phyloP scores from a whole-genome alignment of 1,140 invertebrate genomes.

The Anagrus nilaparvatae region DNA sequence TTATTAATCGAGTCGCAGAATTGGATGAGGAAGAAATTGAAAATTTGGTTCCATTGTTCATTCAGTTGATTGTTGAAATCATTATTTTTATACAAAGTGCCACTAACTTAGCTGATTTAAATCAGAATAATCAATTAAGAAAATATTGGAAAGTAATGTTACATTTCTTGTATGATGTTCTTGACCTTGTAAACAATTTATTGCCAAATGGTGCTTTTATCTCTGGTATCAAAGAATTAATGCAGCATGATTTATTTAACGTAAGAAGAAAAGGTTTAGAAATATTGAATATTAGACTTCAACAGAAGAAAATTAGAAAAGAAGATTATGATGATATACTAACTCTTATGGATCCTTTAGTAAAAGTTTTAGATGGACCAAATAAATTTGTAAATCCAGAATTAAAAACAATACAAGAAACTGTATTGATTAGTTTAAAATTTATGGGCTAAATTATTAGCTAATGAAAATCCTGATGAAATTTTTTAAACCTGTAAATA shows the following conservation, averaged over 20 bases:
- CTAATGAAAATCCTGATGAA: conserved; percentile 47
- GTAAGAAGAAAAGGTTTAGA: conserved; percentile 76
- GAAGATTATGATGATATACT: conserved; percentile 41
- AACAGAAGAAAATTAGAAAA: conserved; percentile 52
- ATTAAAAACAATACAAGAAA: conserved; percentile 63
- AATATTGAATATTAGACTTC: conserved; percentile 68
- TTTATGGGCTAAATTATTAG: conserved; percentile 62
- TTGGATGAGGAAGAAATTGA: conserved; percentile 36
- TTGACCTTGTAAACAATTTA: conserved; percentile 67
- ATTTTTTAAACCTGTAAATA: conserved; percentile 49
- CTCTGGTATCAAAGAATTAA: conserved; percentile 57
- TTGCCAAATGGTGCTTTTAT: conserved; percentile 69
- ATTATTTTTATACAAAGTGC: conserved; percentile 56
- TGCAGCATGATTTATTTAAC: conserved; percentile 55
- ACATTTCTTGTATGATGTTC: conserved; percentile 64
- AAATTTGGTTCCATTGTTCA: conserved; percentile 50
- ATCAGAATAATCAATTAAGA: conserved; percentile 43
- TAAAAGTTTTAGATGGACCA: conserved; percentile 44
- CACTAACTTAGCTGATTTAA: conserved; percentile 45
- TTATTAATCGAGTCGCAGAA: conserved; percentile 53
- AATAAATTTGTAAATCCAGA: conserved; percentile 31
- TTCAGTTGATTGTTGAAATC: conserved; percentile 55
- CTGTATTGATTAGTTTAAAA: conserved; percentile 71
- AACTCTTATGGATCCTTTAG: conserved; percentile 49
- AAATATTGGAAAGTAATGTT: conserved; percentile 75